These are phyloP conservation scores for Megathymus violae DNA, from an alignment of 1,140 invertebrate genomes.

Conservation along the genomic window DNA sequence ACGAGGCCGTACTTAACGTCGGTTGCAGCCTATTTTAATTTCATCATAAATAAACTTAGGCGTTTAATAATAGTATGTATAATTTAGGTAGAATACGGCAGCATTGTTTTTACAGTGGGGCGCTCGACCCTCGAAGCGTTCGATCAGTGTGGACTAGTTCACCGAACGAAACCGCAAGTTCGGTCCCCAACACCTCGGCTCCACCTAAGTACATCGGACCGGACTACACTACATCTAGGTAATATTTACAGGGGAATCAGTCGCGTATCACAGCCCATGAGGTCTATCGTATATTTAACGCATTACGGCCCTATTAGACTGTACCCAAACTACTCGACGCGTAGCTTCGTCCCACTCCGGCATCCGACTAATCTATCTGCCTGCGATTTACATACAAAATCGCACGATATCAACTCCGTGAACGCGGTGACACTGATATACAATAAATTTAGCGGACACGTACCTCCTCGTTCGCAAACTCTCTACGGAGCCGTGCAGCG, in stretches of 20 bases:
- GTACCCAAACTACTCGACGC: conserved; percentile 37
- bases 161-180: not conserved
- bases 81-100: conserved; percentile 28
- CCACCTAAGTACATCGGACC: conserved; percentile 39
- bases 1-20: not conserved
- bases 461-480: not conserved
- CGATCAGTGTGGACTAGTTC: conserved; percentile 2
- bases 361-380: not conserved
- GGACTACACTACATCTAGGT: conserved; percentile 50
- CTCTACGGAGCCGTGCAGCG: too few species aligned
- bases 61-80: conserved; percentile 24
- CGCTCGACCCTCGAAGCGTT: not conserved
- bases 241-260: conserved; percentile 61
- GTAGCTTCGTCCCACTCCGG: conserved; percentile 11
- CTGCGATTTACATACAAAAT: not conserved
- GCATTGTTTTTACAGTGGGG: conserved; percentile 22
- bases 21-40: not conserved
- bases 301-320: conserved; percentile 44
- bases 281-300: conserved; percentile 43
- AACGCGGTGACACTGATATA: conserved; percentile 1
- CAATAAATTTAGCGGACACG: conserved; percentile 11
- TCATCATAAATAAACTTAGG: conserved; percentile 20
- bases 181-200: conserved; percentile 20
- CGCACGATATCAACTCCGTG: not conserved
- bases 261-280: conserved; percentile 67